Percentiles rank a stretch among this genome's conserved stretches.
phyloP scores from a whole-genome alignment of 1,140 invertebrate species.

The Drosophila kanapiae region DNA sequence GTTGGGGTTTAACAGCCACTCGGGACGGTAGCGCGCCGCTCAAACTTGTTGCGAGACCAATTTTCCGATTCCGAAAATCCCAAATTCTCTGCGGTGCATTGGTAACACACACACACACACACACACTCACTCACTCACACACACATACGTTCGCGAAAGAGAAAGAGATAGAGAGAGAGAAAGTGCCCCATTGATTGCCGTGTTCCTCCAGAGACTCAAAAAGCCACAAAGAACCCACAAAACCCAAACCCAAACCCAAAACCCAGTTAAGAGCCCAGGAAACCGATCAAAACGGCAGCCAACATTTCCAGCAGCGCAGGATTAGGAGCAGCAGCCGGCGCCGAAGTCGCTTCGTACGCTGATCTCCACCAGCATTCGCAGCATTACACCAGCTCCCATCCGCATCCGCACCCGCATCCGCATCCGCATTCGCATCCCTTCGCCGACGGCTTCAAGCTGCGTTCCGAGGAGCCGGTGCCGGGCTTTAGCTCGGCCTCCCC shows the following conservation, averaged over 20 bases:
- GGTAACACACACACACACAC: conserved; percentile 40
- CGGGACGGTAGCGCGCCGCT: conserved; percentile 85
- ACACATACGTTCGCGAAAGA: conserved; percentile 36
- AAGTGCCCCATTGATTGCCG: conserved; percentile 46
- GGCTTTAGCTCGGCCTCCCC: conserved; percentile 90
- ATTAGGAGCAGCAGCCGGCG: conserved; percentile 57
- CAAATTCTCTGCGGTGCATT: conserved; percentile 84
- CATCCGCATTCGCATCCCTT: conserved; percentile 51
- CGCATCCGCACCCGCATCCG: conserved; percentile 59
- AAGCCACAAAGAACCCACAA: neutral
- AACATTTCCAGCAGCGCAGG: conserved; percentile 61
- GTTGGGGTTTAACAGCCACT: conserved; percentile 86
- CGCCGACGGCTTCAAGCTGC: conserved; percentile 87
- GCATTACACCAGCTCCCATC: conserved; percentile 49
- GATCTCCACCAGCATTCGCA: conserved; percentile 75
- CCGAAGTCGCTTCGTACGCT: conserved; percentile 70
- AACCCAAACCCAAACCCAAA: conserved; percentile 6
- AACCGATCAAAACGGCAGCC: conserved; percentile 68
- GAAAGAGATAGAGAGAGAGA: conserved; percentile 13
- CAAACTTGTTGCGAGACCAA: conserved; percentile 82
- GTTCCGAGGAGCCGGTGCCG: conserved; percentile 90
- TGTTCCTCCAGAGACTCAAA: conserved; percentile 27
- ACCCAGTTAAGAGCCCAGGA: conserved; percentile 11
- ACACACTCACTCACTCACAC: conserved; percentile 16
- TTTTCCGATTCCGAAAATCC: conserved; percentile 84